These are phyloP conservation scores for Tenualosa ilisha DNA, from an alignment of 2,797 vertebrate species.

Conservation along the genomic window DNA sequence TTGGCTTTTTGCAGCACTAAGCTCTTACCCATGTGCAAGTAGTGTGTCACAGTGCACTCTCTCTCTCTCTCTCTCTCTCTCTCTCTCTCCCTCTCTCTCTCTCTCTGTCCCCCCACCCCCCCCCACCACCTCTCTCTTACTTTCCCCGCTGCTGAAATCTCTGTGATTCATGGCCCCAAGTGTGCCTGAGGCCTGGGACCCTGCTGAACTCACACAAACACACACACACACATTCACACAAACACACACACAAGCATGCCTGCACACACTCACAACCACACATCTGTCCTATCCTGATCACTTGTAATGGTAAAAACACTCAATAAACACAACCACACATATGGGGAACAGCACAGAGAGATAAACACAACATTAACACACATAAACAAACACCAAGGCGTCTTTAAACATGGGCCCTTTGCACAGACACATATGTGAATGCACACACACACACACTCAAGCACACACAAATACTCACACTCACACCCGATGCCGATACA, in stretches of 20 bases:
- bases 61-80: neutral
- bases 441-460: neutral
- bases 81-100: neutral
- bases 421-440: neutral
- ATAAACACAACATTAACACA: slow-evolving; percentile 16
- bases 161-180: slow-evolving; percentile 20
- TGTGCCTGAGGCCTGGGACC: slow-evolving; percentile 21
- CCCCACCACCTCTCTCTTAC: neutral
- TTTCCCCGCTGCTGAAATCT: slow-evolving; percentile 23
- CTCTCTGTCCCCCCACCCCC: neutral
- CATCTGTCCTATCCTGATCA: slow-evolving; percentile 10
- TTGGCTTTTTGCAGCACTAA: slow-evolving; percentile 5
- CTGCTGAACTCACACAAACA: slow-evolving; percentile 40
- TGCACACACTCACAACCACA: slow-evolving; percentile 6
- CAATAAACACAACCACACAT: slow-evolving; percentile 13
- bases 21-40: slow-evolving; percentile 9
- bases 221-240: slow-evolving; percentile 41
- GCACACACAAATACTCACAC: neutral
- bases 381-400: neutral
- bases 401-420: neutral
- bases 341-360: neutral
- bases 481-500: neutral
- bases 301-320: slow-evolving; percentile 16
- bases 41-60: neutral
- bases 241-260: neutral